Base-by-base conservation (phyloP, 2,797 vertebrate species). In the Paratrypauchen microcephalus region DNA sequence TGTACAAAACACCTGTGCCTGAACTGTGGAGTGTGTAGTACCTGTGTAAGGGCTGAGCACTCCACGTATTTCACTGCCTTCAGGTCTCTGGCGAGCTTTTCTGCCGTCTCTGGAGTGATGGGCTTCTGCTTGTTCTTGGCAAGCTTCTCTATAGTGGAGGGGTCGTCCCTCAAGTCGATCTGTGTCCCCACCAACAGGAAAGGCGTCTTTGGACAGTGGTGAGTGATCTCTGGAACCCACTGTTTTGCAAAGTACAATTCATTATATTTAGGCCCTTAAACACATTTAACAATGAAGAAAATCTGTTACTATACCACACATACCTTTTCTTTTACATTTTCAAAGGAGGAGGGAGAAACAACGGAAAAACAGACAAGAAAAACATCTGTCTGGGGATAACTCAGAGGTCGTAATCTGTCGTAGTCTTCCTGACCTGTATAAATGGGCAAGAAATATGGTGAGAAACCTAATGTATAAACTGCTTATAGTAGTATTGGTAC, bases 171-270 rank as follows among this genome's bases (percentile, higher is more conserved):
- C 83, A 99, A 91, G 83, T 99, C 97, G 86, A 97, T 94, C 78
- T 99, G 97, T 76, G 97, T 99, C 65, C 97, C 97, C 86, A 99
- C 97, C 86, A 99, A 94, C 91, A 99, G 94, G 90, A 98, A 99
- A 75, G 97, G 97, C 73, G 97, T 98, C 89, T 96, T 96, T 83
- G 96, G 97, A 94, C 97, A 98, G 85, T 99, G 97, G 85, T 99
- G 97, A 86, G 97, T 96, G 86, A 99, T 99, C 93, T 99, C 97
- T 80, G 97, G 97, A 87, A 99, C 97, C 97, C 97, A 99, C 97
- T 99, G 80, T 32, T 32, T 11, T 7, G 11, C 26, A 59, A 58
- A 3, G 7, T 15, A 58, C 56, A 58, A 30, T 26, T 18, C 26
- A 58, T 58, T 30, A 30, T 12, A 60, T 11, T 60, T 19, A 60